Evolutionary conservation across 2,888 invertebrate species (phyloP).

Genomic region (Amphiduros pacificus): DNA sequence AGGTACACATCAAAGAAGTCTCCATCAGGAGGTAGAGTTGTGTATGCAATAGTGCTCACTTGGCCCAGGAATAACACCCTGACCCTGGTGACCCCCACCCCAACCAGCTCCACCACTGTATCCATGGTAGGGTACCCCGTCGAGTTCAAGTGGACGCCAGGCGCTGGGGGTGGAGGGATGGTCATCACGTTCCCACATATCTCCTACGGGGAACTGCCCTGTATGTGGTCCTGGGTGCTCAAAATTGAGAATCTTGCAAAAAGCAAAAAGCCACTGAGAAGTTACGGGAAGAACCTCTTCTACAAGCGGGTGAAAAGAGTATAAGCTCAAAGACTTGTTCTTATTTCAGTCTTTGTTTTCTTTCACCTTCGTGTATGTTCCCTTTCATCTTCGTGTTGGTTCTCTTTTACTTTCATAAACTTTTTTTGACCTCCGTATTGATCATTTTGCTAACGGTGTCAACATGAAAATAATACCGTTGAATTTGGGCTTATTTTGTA

Average conservation of each 20-base stretch:
- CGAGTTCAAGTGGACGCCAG: neutral
- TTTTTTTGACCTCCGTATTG: too few species aligned
- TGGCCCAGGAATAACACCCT: conserved; percentile 71
- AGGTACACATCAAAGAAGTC: conserved; percentile 7
- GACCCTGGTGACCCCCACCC: conserved; percentile 61
- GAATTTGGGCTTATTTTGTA: too few species aligned
- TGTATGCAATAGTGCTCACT: conserved; percentile 72
- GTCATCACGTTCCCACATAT: neutral
- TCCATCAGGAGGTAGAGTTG: conserved; percentile 30
- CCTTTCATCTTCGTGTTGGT: too few species aligned
- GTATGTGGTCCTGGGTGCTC: conserved; percentile 51
- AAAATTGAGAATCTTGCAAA: conserved; percentile 34
- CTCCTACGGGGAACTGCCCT: conserved; percentile 36
- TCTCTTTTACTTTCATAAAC: too few species aligned
- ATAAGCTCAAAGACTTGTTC: too few species aligned
- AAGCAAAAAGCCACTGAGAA: too few species aligned
- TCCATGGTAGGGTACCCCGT: neutral
- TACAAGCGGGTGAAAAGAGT: too few species aligned
- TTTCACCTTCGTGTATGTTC: too few species aligned
- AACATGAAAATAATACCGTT: too few species aligned
- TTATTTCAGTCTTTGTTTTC: too few species aligned
- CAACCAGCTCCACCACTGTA: conserved; percentile 26
- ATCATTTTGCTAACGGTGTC: too few species aligned
- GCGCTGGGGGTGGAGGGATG: conserved; percentile 2
- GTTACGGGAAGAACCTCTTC: too few species aligned